Conservation (phyloP, 30 jellyfish, hydroid and myxozoan species). For the Hydra vulgaris region DNA sequence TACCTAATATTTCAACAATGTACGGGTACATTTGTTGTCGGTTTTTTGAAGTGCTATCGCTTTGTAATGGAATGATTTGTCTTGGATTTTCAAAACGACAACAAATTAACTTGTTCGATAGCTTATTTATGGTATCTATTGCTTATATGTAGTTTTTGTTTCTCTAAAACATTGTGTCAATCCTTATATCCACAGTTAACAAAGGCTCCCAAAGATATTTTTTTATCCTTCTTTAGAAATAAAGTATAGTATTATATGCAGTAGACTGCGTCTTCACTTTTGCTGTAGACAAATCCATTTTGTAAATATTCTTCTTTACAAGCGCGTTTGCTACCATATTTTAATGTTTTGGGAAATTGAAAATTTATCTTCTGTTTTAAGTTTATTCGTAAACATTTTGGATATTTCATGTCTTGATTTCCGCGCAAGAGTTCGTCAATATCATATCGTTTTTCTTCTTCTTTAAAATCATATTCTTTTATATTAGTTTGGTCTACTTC, state of each 20-base stretch:
- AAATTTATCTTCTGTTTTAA: neutral
- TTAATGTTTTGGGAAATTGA: slow-evolving; percentile 5
- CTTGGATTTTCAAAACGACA: neutral
- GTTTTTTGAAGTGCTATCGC: neutral
- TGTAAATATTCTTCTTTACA: slow-evolving; percentile 1
- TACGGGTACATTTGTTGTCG: slow-evolving; percentile 5
- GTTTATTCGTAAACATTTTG: neutral
- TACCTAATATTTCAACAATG: neutral
- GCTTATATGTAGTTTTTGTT: no score
- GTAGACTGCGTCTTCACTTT: no score
- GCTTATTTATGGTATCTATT: neutral
- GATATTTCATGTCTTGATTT: neutral
- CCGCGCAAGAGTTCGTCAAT: no score
- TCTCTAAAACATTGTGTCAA: neutral
- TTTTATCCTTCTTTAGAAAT: neutral
- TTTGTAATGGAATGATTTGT: neutral
- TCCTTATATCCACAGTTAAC: slow-evolving; percentile 5
- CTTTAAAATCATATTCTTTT: neutral
- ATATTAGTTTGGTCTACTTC: neutral
- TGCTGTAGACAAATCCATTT: slow-evolving; percentile 4
- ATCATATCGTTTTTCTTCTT: slow-evolving; percentile 2
- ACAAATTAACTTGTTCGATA: slow-evolving; percentile 1
- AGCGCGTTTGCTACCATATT: slow-evolving; percentile 1
- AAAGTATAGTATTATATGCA: neutral
- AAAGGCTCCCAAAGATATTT: neutral